phyloP scores from a whole-genome alignment of 1,140 invertebrate genomes.

The Asobara japonica region DNA sequence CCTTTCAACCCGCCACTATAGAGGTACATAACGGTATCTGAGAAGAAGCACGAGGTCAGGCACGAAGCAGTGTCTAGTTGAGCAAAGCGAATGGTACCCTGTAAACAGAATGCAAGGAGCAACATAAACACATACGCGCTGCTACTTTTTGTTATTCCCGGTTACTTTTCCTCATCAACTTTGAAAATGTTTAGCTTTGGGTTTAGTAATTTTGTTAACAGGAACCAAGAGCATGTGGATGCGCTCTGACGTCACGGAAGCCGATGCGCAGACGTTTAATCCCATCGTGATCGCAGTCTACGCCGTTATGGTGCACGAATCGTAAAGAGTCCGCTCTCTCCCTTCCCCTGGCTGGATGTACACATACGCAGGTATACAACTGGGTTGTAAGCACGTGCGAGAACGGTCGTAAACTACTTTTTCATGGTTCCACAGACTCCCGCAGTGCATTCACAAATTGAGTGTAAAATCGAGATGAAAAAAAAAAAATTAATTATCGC shows the following conservation, averaged over 20 bases:
- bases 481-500: background rate
- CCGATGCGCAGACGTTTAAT: slow-evolving; percentile 7
- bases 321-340: background rate
- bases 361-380: slow-evolving; percentile 5
- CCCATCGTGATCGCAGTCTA: slow-evolving; percentile 4
- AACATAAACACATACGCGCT: background rate
- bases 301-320: background rate
- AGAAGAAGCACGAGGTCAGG: slow-evolving; percentile 7
- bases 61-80: slow-evolving; percentile 12
- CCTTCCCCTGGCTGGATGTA: background rate
- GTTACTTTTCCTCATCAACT: background rate
- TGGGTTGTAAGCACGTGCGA: slow-evolving; percentile 14
- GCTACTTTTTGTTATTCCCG: background rate
- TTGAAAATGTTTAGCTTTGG: background rate
- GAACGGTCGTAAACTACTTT: slow-evolving; percentile 8
- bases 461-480: background rate
- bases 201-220: background rate
- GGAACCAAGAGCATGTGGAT: background rate
- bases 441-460: background rate
- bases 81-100: background rate
- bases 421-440: background rate
- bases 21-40: slow-evolving; percentile 1
- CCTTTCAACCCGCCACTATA: background rate
- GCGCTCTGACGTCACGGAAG: background rate
- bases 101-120: background rate